phyloP scores from a whole-genome alignment of 2,888 invertebrate species.

The Andrena dorsata region DNA sequence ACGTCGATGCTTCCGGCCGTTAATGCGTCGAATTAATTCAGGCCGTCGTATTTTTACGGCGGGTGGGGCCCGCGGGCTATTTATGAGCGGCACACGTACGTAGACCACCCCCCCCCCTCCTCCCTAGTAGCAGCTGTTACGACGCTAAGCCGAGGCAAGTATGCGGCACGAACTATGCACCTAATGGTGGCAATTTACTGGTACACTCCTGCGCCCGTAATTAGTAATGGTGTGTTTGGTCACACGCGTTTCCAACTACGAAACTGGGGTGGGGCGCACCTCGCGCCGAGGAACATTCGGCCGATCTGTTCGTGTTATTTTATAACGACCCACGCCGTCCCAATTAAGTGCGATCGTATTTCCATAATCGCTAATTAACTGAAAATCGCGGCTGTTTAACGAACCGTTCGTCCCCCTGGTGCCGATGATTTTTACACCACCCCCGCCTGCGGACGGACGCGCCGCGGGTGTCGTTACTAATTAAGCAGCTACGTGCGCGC shows the following conservation, averaged over 20 bases:
- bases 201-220: conserved; percentile 60
- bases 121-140: conserved; percentile 59
- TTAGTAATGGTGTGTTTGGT: conserved; percentile 72
- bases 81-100: conserved; percentile 27
- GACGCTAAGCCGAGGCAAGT: conserved; percentile 64
- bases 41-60: conserved; percentile 39
- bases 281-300: conserved; percentile 40
- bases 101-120: neutral
- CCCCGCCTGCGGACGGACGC: neutral
- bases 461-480: conserved; percentile 35
- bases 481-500: conserved; percentile 44
- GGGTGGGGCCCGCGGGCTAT: conserved; percentile 5
- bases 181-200: conserved; percentile 70
- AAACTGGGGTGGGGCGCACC: neutral
- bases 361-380: conserved; percentile 65
- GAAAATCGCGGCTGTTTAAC: conserved; percentile 58
- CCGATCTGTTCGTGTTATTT: conserved; percentile 59
- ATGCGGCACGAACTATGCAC: conserved; percentile 56
- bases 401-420: conserved; percentile 22
- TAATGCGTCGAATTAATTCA: conserved; percentile 53
- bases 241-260: conserved; percentile 54
- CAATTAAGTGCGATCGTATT: conserved; percentile 60
- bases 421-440: conserved; percentile 35
- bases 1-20: conserved; percentile 37
- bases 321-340: conserved; percentile 46